phyloP scores from a whole-genome alignment of 2,797 vertebrate genomes.

The Ciconia nigra region DNA sequence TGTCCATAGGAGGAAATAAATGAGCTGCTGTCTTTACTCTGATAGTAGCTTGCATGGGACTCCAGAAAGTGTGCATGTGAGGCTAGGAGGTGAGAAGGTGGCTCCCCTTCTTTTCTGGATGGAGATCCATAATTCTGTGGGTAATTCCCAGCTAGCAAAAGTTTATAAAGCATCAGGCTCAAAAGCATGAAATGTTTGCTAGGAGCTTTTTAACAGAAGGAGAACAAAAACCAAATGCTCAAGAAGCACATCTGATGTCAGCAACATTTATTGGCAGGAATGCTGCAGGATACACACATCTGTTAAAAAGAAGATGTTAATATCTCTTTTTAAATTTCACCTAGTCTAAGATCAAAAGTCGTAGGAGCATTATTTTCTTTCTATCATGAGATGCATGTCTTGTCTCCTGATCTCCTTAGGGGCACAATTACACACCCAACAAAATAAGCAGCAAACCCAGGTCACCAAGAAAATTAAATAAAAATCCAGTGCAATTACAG shows the following conservation, averaged over 20 bases:
- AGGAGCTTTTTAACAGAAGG: neutral
- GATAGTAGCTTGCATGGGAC: neutral
- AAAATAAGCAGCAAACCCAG: constrained; percentile 2
- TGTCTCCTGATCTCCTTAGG: neutral
- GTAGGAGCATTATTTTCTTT: neutral
- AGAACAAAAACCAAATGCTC: neutral
- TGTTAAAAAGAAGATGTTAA: neutral
- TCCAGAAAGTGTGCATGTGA: neutral
- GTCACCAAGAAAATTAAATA: constrained; percentile 14
- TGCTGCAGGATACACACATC: neutral
- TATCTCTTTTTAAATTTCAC: neutral
- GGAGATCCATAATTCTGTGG: neutral
- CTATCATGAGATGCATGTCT: neutral
- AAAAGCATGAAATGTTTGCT: neutral
- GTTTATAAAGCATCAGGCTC: neutral
- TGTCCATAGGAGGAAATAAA: neutral
- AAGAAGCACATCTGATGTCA: neutral
- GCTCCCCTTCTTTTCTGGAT: neutral
- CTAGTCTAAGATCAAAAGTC: neutral
- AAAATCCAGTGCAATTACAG: neutral
- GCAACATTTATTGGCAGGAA: neutral
- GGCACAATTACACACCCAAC: constrained; percentile 2
- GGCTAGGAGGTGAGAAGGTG: neutral
- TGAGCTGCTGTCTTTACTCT: neutral
- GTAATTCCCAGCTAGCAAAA: neutral